Conservation (phyloP, 2,888 invertebrate genomes). For the Lasioglossum calceatum region DNA sequence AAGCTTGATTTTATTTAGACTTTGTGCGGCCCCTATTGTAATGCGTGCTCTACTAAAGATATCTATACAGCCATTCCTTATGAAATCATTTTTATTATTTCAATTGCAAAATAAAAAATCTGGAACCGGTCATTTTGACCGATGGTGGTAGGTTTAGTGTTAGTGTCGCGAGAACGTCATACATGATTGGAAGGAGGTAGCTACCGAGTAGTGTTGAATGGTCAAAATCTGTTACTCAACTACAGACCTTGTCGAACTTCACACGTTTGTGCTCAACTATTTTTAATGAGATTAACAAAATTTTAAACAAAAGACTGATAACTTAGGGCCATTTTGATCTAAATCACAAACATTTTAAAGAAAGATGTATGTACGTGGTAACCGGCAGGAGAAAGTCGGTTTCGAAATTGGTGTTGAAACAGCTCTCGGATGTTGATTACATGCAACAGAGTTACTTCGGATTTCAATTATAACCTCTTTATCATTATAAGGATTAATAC, state of each 20-base stretch:
- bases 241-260: conserved; percentile 45
- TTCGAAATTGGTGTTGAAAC: conserved; percentile 38
- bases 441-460: conserved; percentile 18
- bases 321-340: conserved; percentile 80
- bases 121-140: too few species aligned
- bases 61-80: too few species aligned
- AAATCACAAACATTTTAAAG: conserved; percentile 66
- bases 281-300: conserved; percentile 73
- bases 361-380: conserved; percentile 43
- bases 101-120: too few species aligned
- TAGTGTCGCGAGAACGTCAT: not conserved
- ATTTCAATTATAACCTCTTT: conserved; percentile 23
- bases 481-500: conserved; percentile 33
- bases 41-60: too few species aligned
- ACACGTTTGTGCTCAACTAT: conserved; percentile 75
- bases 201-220: not conserved
- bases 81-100: too few species aligned
- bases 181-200: not conserved
- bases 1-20: too few species aligned
- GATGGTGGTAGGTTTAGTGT: too few species aligned
- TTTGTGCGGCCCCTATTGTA: too few species aligned
- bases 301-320: conserved; percentile 81
- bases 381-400: conserved; percentile 26
- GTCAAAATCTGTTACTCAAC: not conserved
- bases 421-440: conserved; percentile 15